A percentile compares a stretch with the other conserved stretches of the same genome.
Conservation (phyloP, 2,797 vertebrate genomes). For the Characodon lateralis region DNA sequence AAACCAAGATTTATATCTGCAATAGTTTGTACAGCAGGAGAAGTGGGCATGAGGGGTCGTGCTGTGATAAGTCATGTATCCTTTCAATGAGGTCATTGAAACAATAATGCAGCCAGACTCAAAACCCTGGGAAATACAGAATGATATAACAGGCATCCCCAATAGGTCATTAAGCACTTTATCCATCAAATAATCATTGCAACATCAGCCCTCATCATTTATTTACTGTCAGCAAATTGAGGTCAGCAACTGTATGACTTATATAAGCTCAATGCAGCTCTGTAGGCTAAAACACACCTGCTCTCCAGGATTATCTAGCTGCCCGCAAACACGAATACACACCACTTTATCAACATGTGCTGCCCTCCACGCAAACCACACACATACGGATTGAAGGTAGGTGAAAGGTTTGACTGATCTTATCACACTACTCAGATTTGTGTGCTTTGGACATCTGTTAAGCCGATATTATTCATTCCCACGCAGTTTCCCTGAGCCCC, state of each 20-base stretch:
- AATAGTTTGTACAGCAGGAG: not conserved
- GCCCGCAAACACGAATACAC: conserved; percentile 29
- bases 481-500: conserved; percentile 72
- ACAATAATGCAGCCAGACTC: not conserved
- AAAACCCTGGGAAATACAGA: conserved; percentile 13
- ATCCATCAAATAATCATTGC: conserved; percentile 36
- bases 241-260: conserved; percentile 56
- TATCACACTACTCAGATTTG: conserved; percentile 53
- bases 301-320: conserved; percentile 61
- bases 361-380: conserved; percentile 46
- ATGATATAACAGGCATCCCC: conserved; percentile 18
- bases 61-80: conserved; percentile 15
- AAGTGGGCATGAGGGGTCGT: not conserved
- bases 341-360: conserved; percentile 44
- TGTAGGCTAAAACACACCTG: conserved; percentile 70
- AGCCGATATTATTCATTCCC: conserved; percentile 67
- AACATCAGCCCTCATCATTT: conserved; percentile 52
- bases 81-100: conserved; percentile 19
- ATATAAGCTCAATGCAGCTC: conserved; percentile 64
- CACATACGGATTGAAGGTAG: conserved; percentile 54
- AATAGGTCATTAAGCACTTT: conserved; percentile 17
- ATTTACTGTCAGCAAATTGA: conserved; percentile 64
- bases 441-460: conserved; percentile 67
- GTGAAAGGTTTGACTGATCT: conserved; percentile 69
- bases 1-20: not conserved